Base-by-base conservation (phyloP, 2,113 vertebrate species). In the Bos javanicus region DNA sequence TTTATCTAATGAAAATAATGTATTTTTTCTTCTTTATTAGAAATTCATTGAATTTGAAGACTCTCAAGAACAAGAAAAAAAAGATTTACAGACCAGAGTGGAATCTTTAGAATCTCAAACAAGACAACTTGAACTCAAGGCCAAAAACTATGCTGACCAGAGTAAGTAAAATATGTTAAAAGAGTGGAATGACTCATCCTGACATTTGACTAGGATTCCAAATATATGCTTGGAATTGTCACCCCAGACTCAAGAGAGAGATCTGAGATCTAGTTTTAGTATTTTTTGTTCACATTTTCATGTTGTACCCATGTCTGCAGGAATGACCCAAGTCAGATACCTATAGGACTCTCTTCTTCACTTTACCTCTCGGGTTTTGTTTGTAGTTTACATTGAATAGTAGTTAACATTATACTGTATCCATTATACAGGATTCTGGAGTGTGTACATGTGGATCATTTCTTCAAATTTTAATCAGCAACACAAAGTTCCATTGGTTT, bases 31-130 rank as follows among this genome's bases (percentile, higher is more conserved):
- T 98, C 64, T 96, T 97, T 97, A 76, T 87, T 98, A 99, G 99
- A 99, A 99, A 99, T 99, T 99, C 98, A 99, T 99, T 7, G 99
- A 99, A 97, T 99, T 99, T 98, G 99, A 99, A 99, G 99, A 99
- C 98, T 99, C 99, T 97, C 99, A 99, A 98, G 99, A 99, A 4
- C 99, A 99, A 64, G 99, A 99, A 98, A 99, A 99, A 98, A 99
- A 99, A 97, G 99, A 99, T n/a, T 99, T 99, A 21, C 99, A 99
- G 98, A 97, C 97, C 85, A 99, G 99, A 74, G 99, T 99, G 98
- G 99, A 99, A 98, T 98, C 97, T 60, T 96, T 99, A 98, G 99
- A 99, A 98, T 99, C 99, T 21, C 99, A 99, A 97, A 99, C 99
- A 74, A 99, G 99, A 87, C 99, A 99, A 48, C 99, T 99, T 54